Base-by-base conservation (phyloP, 2,797 vertebrate genomes). In the Salarias fasciatus region DNA sequence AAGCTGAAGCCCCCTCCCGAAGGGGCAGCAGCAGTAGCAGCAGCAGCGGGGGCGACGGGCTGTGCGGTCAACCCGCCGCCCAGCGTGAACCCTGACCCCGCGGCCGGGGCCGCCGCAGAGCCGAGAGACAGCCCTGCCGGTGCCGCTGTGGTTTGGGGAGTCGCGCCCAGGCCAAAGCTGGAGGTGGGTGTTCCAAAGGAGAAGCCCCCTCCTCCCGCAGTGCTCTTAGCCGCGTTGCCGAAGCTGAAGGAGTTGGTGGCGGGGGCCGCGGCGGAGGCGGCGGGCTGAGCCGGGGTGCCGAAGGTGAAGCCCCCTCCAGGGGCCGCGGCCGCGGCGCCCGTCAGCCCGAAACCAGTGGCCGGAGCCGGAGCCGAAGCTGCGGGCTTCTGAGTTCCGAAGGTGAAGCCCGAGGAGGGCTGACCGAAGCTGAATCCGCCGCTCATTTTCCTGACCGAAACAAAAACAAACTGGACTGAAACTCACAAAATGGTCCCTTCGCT, bases 401-500 rank as follows among this genome's bases (percentile, higher is more conserved):
- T 56, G 77, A 97, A 97, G 8, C 94, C 93, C 11, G 87, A 36
- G 11, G 86, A 33, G 28, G 86, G 0, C 58, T 93, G 89, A 1
- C 92, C 94, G 40, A 97, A 95, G 67, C 68, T 94, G 82, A 96
- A 98, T 3, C 86, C 85, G 9, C 92, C 90, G 44, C 89, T 96
- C 94, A 95, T 95, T 65, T 60, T 85, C 14, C 35, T 38, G 24
- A 11, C 8, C 2, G 12, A 8, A 6, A n/a, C 29, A 4, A 38
- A 61, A 54, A 28, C n/a, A 7, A 1, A 42, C 4, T 36, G 35
- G 33, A 29, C 40, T 37, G 5, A 10, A 30, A 24, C 6, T 2
- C 18, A 49, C 71, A 80, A 83, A 86, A 84, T 69, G 76, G 79
- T 75, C 33, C 9, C 33, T 24, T 24, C 55, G 74, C 82, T 80